A percentile compares a stretch with the other conserved stretches of the same genome.
These are phyloP conservation scores for Asobara japonica DNA, from an alignment of 1,140 invertebrate genomes.

Conservation along the genomic window DNA sequence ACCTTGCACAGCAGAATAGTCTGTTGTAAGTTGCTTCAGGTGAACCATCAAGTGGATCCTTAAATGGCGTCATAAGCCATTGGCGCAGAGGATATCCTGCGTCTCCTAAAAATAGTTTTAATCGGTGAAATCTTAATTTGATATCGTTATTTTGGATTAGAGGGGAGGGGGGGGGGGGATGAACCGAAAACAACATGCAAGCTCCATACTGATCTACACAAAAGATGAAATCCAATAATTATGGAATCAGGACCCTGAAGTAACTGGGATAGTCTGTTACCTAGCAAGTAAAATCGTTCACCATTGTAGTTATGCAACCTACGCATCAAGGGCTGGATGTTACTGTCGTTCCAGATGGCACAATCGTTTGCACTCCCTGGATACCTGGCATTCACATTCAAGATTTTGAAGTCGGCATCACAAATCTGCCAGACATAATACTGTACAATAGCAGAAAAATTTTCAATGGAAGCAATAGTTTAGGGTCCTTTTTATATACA, in stretches of 20 bases:
- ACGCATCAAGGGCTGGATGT: slow-evolving; percentile 20
- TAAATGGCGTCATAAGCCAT: slow-evolving; percentile 56
- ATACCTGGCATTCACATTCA: slow-evolving; percentile 42
- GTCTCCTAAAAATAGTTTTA: slow-evolving; percentile 43
- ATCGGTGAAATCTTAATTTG: background rate
- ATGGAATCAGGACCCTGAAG: background rate
- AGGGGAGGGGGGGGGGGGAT: background rate
- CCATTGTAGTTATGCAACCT: background rate
- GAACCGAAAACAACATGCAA: background rate
- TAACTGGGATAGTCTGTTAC: background rate
- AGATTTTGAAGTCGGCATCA: slow-evolving; percentile 37
- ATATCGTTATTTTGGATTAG: background rate
- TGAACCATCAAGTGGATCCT: slow-evolving; percentile 34
- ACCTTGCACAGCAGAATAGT: slow-evolving; percentile 41
- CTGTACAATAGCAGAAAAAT: background rate
- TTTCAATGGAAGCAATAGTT: no score
- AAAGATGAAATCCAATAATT: background rate
- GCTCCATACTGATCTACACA: background rate
- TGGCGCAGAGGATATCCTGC: slow-evolving; percentile 54
- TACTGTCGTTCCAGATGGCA: slow-evolving; percentile 39
- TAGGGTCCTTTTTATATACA: background rate
- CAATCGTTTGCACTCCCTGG: slow-evolving; percentile 40
- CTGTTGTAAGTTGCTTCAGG: slow-evolving; percentile 47
- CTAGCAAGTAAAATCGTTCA: slow-evolving; percentile 23
- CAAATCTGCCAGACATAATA: slow-evolving; percentile 34